Base-by-base conservation (phyloP, 1,140 invertebrate genomes). In the Pristionchus pacificus region DNA sequence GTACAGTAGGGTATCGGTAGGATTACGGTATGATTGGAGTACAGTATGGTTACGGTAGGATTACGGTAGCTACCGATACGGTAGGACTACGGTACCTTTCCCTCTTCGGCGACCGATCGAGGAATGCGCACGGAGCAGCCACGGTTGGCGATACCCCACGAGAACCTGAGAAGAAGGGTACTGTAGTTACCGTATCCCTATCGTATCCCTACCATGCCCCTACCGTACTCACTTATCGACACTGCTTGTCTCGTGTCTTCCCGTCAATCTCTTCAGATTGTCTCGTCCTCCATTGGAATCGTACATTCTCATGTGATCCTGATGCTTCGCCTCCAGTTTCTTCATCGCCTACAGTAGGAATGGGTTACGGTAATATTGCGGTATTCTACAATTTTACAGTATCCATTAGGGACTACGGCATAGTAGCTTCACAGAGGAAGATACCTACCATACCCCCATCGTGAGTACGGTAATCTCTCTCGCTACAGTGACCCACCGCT, bases 261-360 rank as follows among this genome's bases (percentile, higher is more conserved):
- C 92, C 19, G 91, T 92, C 14, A 93, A 84, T 60, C 92, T 86
- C 79, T 91, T 88, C 80, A 90, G 89, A 83, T 93, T 93, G 84
- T 92, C 91, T 60, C 90, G 89, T 67, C 89, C 89, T 79, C 89
- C 89, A 68, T 90, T 89, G 1, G 91, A 92, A 83, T 95, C 92
- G 82, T 97, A 97, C 0, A 89, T 89, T 78, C 89, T 88, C 83
- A 96, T 95, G 79, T 95, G 93, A 19, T 75, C 73, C 60, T 29
- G 1, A 60, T 74, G 72, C 2, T 49, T 70, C 33, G 29, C 25
- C 33, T 64, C 60, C 33, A 74, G 55, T 31, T 61, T 60, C 2
- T 62, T 25, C 60, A 74, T 74, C 89, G 77, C 19, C 38, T 49
- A 91, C 79, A 92, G 90, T 75, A 38, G 88, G 87, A 2, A 33